Evolutionary conservation across 2,888 invertebrate genomes (phyloP), one percentile per base, ranked within the genome.

Genomic region (Drosophila meridionalis): DNA sequence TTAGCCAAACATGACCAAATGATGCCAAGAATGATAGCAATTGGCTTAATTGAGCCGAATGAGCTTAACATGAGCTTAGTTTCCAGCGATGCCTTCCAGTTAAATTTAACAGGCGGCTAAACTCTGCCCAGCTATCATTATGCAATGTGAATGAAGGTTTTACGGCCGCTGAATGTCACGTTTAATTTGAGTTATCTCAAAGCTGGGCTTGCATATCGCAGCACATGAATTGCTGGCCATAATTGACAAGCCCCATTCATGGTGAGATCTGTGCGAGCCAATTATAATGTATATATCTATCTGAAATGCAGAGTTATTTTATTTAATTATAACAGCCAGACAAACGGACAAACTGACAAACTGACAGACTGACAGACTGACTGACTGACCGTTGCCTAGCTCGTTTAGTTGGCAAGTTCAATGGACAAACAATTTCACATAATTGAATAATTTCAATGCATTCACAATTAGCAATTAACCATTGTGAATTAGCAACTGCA

Each of bases 391-490:
- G 32, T 11, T 28, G 26, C 9, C 9, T 8, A 26, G 26, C 12
- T 34, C 36, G 56, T 26, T 2, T 4, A 43, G 68, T 12, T 2
- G 30, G 52, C 74, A 78, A 74, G 79, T 77, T 77, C 74, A 77
- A 74, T 61, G 79, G 36, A 69, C 69, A 61, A 65, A 34, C 59
- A 38, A 32, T 47, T 52, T 12, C 55, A 28, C 34, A 64, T 73
- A 73, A 73, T 73, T 73, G 73, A 57, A 47, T 67, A 26, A 69
- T 42, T 34, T 48, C 56, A 38, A 8, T 20, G 47, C 73, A 68
- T 65, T 66, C 38, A 43, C 58, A 62, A 69, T 57, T 50, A 14
- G 32, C 42, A 63, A 69, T 53, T 45, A 20, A 32, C 32, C 63
- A 73, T 59, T 62, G 73, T 11, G 45, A 32, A 64, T 63, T 47